Conservation (phyloP, 2,113 vertebrate species). For the Elephantulus edwardii region DNA sequence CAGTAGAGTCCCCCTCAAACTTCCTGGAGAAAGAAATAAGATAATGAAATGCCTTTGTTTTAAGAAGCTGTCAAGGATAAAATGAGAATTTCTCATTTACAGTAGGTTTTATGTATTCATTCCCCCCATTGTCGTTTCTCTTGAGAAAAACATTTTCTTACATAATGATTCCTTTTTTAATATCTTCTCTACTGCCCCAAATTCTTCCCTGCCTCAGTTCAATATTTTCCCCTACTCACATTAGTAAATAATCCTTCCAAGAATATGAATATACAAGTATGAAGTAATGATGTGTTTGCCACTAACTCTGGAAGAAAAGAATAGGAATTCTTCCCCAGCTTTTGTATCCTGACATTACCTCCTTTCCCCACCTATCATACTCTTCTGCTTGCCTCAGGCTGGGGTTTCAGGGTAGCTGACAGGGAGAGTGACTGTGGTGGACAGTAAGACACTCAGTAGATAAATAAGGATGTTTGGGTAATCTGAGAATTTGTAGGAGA, state of each 20-base stretch:
- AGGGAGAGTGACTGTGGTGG: neutral
- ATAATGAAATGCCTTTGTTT: slow-evolving; percentile 59
- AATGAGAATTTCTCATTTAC: slow-evolving; percentile 53
- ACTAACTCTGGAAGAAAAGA: neutral
- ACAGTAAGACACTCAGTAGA: neutral
- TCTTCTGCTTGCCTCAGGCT: neutral
- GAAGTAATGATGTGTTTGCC: neutral
- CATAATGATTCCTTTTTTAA: slow-evolving; percentile 29
- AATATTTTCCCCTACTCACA: slow-evolving; percentile 11
- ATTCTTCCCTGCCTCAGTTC: neutral
- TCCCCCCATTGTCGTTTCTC: neutral
- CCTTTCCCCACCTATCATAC: neutral
- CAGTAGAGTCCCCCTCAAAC: slow-evolving; percentile 40
- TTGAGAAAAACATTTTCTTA: slow-evolving; percentile 49
- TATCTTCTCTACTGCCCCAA: slow-evolving; percentile 4
- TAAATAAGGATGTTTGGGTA: neutral
- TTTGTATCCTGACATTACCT: neutral
- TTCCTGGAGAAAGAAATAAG: slow-evolving; percentile 55
- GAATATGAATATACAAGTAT: neutral
- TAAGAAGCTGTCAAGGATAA: slow-evolving; percentile 38
- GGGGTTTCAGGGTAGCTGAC: neutral
- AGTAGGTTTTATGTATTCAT: slow-evolving; percentile 34
- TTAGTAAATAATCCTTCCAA: slow-evolving; percentile 13
- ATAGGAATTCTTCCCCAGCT: neutral
- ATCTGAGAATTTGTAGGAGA: neutral